Base-by-base conservation (phyloP, 1,140 invertebrate species). In the Antheraea pernyi region DNA sequence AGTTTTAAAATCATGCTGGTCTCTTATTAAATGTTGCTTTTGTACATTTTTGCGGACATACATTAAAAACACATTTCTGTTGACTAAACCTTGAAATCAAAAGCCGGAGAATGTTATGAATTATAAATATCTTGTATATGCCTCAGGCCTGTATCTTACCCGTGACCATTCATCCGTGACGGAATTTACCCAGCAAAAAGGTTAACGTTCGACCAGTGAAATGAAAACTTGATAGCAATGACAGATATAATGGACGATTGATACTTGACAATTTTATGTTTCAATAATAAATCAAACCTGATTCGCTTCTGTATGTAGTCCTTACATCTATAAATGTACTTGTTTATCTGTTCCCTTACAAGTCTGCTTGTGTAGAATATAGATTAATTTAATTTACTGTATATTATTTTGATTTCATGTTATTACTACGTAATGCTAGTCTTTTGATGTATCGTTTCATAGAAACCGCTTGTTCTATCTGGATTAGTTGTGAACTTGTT, bases 201-300 rank as follows among this genome's bases (percentile, higher is more conserved):
- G 86, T 89, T 81, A 87, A 87, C 72, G 83, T 65, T 83, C 84
- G 70, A 39, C 72, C 71, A 53, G 75, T 72, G 81, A 80, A 73
- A 85, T 82, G 85, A 86, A 88, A 87, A 87, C 81, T 82, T 75
- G 86, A 90, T 88, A 88, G 78, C 77, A 79, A 77, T 86, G 88
- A 86, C 81, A 83, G 79, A 61, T 73, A 62, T 86, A 85, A 88
- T 86, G 74, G 80, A 87, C 85, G 77, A 79, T 76, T 81, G 83
- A 84, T 61, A 61, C 60, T 61, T 83, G 78, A 78, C 75, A 78
- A 59, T 83, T 78, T 86, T 83, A 79, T 73, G 72, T 62, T 37
- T 48, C 64, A 46, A 61, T 65, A 65, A 68, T 71, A 81, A 75
- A 79, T 81, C 79, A 81, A 69, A 53, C 9, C 4, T 53, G 46